These are phyloP conservation scores for Thermophis baileyi DNA, from an alignment of 2,113 vertebrate species.

Conservation along the genomic window DNA sequence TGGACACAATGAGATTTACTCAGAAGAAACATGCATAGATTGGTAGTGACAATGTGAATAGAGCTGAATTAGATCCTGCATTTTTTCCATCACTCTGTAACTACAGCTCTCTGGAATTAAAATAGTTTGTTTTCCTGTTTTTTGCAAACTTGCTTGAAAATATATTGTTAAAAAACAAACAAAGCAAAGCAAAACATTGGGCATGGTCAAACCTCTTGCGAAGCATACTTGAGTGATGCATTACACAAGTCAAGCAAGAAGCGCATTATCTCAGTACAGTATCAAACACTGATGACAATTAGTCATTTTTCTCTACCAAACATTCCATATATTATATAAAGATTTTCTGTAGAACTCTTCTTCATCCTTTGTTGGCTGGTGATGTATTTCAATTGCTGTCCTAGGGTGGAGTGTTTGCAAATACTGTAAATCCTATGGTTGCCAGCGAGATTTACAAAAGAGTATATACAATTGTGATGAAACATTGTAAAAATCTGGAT, in stretches of 20 bases:
- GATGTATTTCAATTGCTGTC: not conserved
- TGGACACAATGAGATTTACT: not conserved
- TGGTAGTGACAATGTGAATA: not conserved
- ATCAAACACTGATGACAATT: not conserved
- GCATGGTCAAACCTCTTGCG: not conserved
- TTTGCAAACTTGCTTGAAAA: not conserved
- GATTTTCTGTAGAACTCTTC: constrained; percentile 1
- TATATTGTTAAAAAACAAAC: not conserved
- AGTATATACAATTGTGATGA: not conserved
- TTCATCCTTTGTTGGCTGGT: not conserved
- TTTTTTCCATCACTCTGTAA: not conserved
- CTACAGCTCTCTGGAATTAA: not conserved
- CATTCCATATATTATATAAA: not conserved
- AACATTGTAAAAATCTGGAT: not conserved
- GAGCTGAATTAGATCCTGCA: not conserved
- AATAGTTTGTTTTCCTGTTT: not conserved
- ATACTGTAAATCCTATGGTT: not conserved
- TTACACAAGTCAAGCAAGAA: not conserved
- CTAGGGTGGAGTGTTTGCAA: not conserved
- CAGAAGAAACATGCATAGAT: not conserved
- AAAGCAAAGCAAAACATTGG: not conserved
- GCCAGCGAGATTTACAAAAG: not conserved
- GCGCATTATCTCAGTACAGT: not conserved
- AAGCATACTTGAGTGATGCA: not conserved
- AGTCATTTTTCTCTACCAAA: not conserved